Evolutionary conservation across 2,113 vertebrate species (phyloP).

Genomic region (Ammospiza caudacuta): DNA sequence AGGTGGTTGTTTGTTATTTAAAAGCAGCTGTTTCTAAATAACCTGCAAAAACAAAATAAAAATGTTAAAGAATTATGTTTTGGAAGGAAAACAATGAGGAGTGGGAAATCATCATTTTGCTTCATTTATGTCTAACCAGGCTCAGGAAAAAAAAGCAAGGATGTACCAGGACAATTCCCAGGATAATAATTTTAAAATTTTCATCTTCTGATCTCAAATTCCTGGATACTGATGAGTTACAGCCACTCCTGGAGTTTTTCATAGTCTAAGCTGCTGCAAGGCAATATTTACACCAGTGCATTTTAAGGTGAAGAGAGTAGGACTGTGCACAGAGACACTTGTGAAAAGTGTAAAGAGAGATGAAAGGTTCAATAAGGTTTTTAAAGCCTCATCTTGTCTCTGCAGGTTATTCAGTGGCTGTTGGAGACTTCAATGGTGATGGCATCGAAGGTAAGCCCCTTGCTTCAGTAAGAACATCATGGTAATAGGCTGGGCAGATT

Average conservation of each 20-base stretch:
- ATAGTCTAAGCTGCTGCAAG: neutral
- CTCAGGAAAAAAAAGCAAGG: neutral
- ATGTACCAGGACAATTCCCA: neutral
- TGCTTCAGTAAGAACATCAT: neutral
- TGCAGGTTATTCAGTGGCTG: constrained; percentile 92
- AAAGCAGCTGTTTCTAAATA: neutral
- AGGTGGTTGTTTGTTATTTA: neutral
- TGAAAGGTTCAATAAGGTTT: neutral
- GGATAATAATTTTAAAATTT: neutral
- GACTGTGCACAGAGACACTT: neutral
- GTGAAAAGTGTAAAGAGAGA: neutral
- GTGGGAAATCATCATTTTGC: neutral
- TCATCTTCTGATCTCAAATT: neutral
- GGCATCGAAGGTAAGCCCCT: constrained; percentile 84
- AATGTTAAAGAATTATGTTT: neutral
- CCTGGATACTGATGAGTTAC: neutral
- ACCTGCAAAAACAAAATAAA: neutral
- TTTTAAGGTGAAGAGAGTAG: neutral
- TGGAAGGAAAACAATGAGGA: neutral
- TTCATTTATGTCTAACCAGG: neutral
- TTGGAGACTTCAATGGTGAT: constrained; percentile 92
- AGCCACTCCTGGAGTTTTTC: neutral
- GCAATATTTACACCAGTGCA: neutral
- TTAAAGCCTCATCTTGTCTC: neutral
- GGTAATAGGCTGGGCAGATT: neutral